Conservation (phyloP, 2,113 vertebrate species). For the Caracal caracal region DNA sequence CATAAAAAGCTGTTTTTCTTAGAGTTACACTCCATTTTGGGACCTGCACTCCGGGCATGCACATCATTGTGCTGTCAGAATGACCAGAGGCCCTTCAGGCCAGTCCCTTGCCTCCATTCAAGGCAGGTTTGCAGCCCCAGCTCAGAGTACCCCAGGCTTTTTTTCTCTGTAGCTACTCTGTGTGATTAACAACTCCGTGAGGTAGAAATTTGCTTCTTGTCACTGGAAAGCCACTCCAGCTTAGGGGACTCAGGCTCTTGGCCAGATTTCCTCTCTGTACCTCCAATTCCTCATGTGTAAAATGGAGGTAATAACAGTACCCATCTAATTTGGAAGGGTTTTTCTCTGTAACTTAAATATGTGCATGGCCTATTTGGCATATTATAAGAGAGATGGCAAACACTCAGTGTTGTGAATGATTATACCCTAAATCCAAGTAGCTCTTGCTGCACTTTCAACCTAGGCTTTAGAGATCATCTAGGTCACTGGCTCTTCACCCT, state of each 20-base stretch:
- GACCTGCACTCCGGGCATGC: not conserved
- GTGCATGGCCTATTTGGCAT: not conserved
- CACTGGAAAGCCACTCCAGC: not conserved
- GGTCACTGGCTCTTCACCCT: not conserved
- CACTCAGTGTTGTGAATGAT: not conserved
- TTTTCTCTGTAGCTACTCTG: not conserved
- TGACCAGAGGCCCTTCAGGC: not conserved
- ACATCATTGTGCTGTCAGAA: not conserved
- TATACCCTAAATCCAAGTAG: not conserved
- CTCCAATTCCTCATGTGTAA: not conserved
- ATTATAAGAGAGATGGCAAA: not conserved
- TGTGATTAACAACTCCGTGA: not conserved
- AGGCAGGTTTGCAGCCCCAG: not conserved
- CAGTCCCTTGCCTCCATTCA: not conserved
- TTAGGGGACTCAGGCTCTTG: not conserved
- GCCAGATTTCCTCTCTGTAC: not conserved
- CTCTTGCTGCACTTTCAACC: not conserved
- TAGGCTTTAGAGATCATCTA: not conserved
- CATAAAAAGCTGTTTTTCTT: slow-evolving; percentile 23
- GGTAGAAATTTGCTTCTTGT: not conserved
- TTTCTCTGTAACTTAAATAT: not conserved
- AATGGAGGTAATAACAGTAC: not conserved
- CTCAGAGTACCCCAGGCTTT: too few species aligned
- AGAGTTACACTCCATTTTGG: not conserved
- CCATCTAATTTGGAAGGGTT: not conserved